Evolutionary conservation across 2,113 vertebrate species (phyloP).

Genomic region (Eublepharis macularius): DNA sequence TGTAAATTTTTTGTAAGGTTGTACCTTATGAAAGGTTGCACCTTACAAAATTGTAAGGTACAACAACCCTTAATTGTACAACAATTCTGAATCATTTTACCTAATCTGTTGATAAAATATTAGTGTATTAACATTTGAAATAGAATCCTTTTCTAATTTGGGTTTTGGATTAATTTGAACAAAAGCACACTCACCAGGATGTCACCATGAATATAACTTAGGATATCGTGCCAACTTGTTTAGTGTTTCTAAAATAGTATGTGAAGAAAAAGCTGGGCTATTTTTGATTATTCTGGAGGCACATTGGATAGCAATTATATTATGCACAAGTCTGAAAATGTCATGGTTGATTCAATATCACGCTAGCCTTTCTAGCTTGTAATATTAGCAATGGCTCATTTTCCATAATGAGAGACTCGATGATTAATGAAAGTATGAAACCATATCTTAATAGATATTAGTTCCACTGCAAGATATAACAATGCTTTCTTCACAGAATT

Average conservation of each 20-base stretch:
- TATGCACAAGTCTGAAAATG: neutral
- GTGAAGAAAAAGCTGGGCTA: neutral
- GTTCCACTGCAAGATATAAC: neutral
- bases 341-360: slow-evolving; percentile 11
- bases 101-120: neutral
- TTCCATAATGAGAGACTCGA: slow-evolving; percentile 6
- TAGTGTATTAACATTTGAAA: neutral
- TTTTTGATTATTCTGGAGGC: slow-evolving; percentile 5
- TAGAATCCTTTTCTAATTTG: neutral
- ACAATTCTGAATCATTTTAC: neutral
- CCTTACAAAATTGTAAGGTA: no score
- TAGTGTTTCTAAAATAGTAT: neutral
- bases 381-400: neutral
- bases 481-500: slow-evolving; percentile 4
- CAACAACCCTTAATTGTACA: no score
- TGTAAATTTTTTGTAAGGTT: neutral
- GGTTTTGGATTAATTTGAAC: slow-evolving; percentile 15
- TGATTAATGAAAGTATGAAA: slow-evolving; percentile 4
- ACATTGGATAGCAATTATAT: slow-evolving; percentile 3
- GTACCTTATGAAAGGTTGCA: no score
- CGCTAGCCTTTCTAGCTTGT: neutral
- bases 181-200: slow-evolving; percentile 12
- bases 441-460: slow-evolving; percentile 13
- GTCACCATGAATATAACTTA: slow-evolving; percentile 3
- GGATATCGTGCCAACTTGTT: neutral